Evolutionary conservation across 2,797 vertebrate species (phyloP).

Genomic region (Serranus cabrilla): DNA sequence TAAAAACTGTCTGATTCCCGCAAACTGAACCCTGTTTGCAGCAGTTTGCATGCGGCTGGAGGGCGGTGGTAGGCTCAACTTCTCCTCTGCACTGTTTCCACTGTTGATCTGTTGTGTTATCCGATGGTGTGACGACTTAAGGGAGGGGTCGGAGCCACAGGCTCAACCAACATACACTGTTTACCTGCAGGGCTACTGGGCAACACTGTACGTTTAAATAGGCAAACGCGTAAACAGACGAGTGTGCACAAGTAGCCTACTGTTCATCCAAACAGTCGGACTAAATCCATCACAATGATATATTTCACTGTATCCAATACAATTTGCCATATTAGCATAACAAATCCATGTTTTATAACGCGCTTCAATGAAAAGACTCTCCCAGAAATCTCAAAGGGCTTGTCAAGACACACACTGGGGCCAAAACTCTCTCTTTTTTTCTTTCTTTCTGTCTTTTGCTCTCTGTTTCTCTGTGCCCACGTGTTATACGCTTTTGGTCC

Average conservation of each 20-base stretch:
- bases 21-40: not conserved
- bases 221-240: slow-evolving; percentile 11
- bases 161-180: slow-evolving; percentile 52
- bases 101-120: slow-evolving; percentile 64
- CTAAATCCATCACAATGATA: slow-evolving; percentile 13
- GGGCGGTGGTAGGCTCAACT: slow-evolving; percentile 4
- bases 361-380: slow-evolving; percentile 46
- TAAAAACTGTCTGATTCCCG: not conserved
- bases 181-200: slow-evolving; percentile 57
- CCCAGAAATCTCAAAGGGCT: slow-evolving; percentile 49
- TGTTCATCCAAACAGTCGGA: not conserved
- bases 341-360: slow-evolving; percentile 52
- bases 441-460: slow-evolving; percentile 43
- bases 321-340: slow-evolving; percentile 52
- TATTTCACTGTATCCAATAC: slow-evolving; percentile 36
- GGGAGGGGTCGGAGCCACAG: slow-evolving; percentile 42
- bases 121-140: slow-evolving; percentile 61
- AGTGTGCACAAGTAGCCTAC: not conserved
- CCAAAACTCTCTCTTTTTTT: slow-evolving; percentile 43
- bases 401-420: slow-evolving; percentile 61
- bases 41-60: slow-evolving; percentile 15
- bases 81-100: slow-evolving; percentile 23
- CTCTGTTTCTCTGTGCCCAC: slow-evolving; percentile 62
- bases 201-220: slow-evolving; percentile 35
- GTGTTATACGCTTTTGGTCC: slow-evolving; percentile 64